Evolutionary conservation across 2,888 invertebrate species (phyloP).

Genomic region (Stenurella melanura): DNA sequence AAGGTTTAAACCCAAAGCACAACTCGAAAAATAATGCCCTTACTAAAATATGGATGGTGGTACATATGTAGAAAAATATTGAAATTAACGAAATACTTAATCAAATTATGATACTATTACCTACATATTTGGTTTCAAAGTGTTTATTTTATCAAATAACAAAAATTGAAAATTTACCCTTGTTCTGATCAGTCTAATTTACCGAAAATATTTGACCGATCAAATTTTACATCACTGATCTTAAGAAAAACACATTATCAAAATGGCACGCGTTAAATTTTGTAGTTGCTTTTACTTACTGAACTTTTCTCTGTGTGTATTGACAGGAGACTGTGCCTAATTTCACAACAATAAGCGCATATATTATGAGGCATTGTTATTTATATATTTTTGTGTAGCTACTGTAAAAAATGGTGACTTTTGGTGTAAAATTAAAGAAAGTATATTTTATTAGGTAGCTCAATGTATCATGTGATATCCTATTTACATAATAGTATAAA

Average conservation of each 20-base stretch:
- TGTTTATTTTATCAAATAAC: no score
- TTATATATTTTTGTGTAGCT: slow-evolving; percentile 36
- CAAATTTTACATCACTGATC: no score
- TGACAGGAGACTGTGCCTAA: slow-evolving; percentile 72
- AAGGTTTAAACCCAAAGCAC: no score
- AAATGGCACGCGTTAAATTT: slow-evolving; percentile 7
- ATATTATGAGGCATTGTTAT: slow-evolving; percentile 40
- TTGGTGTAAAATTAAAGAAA: slow-evolving; percentile 34
- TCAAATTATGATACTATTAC: no score
- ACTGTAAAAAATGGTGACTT: slow-evolving; percentile 46
- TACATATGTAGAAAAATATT: no score
- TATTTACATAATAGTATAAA: slow-evolving; percentile 14
- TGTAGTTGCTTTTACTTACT: slow-evolving; percentile 34
- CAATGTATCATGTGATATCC: slow-evolving; percentile 47
- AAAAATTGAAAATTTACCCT: no score
- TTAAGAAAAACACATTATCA: neutral
- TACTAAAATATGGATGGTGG: no score
- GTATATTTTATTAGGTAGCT: slow-evolving; percentile 47
- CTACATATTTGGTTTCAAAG: no score
- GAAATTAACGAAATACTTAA: no score
- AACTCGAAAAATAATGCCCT: no score
- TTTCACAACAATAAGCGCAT: slow-evolving; percentile 65
- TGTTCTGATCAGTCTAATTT: no score
- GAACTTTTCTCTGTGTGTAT: slow-evolving; percentile 56
- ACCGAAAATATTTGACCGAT: no score